phyloP scores from a whole-genome alignment of 2,797 vertebrate species.

The Ambastaia sidthimunki region DNA sequence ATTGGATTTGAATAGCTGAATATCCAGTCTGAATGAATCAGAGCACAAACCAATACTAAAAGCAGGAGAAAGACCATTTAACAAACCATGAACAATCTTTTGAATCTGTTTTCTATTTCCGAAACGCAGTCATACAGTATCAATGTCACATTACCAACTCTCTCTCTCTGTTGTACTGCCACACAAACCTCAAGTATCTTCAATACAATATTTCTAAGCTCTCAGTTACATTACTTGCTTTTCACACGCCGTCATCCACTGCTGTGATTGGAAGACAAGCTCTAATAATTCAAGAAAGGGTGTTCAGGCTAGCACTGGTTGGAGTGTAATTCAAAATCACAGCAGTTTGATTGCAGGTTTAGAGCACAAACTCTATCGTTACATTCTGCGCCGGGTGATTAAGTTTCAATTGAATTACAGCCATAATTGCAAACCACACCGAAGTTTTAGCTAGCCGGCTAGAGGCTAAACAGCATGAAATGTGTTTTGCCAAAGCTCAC shows the following conservation, averaged over 20 bases:
- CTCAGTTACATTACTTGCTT: constrained; percentile 13
- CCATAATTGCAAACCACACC: constrained; percentile 24
- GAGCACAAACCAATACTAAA: background rate
- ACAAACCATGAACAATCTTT: constrained; percentile 12
- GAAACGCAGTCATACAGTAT: constrained; percentile 10
- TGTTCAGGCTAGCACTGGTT: constrained; percentile 3
- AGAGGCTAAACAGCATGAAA: constrained; percentile 31
- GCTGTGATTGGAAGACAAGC: constrained; percentile 8
- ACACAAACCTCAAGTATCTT: background rate
- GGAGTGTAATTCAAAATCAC: constrained; percentile 30
- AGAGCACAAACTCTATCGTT: constrained; percentile 24
- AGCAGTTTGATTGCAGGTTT: constrained; percentile 27
- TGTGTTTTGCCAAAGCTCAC: constrained; percentile 14
- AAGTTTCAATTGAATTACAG: constrained; percentile 46
- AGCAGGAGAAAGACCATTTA: background rate
- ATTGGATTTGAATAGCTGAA: constrained; percentile 5
- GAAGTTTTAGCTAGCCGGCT: constrained; percentile 26
- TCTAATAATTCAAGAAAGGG: constrained; percentile 12
- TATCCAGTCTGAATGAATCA: background rate
- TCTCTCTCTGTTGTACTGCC: background rate
- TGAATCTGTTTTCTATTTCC: background rate
- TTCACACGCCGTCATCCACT: background rate
- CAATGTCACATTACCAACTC: constrained; percentile 19
- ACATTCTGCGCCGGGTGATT: constrained; percentile 32
- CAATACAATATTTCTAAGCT: constrained; percentile 22